These are phyloP conservation scores for Motacilla tschutschensis DNA, from an alignment of 2,113 vertebrate genomes.

Conservation along the genomic window DNA sequence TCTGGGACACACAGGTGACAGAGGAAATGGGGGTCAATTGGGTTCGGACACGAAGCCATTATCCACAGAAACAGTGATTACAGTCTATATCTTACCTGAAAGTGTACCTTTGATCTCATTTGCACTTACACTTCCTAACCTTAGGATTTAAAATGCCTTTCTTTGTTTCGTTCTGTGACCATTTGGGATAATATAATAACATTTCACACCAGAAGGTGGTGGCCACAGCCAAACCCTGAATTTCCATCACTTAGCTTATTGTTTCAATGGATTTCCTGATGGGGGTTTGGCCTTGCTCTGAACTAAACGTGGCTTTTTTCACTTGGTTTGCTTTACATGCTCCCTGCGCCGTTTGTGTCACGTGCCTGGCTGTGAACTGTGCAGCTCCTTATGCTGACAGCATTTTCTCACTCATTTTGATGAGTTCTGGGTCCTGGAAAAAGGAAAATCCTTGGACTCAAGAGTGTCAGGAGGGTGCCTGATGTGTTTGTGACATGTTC, in stretches of 20 bases:
- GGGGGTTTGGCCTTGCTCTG: not conserved
- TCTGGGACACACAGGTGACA: not conserved
- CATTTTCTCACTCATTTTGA: slow-evolving; percentile 6
- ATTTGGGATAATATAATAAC: not conserved
- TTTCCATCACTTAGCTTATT: not conserved
- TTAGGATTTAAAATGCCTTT: not conserved
- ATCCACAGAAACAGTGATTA: not conserved
- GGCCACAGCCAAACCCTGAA: not conserved
- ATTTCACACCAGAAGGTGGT: not conserved
- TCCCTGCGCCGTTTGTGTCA: not conserved
- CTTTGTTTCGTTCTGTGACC: not conserved
- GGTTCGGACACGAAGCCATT: accelerated
- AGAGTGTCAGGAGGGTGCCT: not conserved
- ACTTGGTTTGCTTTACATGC: not conserved
- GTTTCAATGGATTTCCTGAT: not conserved
- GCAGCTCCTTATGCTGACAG: not conserved
- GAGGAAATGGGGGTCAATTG: not conserved
- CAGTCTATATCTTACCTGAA: accelerated
- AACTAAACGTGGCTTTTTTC: not conserved
- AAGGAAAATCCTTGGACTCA: not conserved
- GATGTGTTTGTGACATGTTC: no score
- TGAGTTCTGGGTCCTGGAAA: slow-evolving; percentile 20
- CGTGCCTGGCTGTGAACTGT: accelerated
- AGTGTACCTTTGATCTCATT: not conserved
- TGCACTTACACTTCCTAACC: not conserved